These are phyloP conservation scores for Sebastes hopkinsi DNA, from an alignment of 2,797 vertebrate species.

Conservation along the genomic window DNA sequence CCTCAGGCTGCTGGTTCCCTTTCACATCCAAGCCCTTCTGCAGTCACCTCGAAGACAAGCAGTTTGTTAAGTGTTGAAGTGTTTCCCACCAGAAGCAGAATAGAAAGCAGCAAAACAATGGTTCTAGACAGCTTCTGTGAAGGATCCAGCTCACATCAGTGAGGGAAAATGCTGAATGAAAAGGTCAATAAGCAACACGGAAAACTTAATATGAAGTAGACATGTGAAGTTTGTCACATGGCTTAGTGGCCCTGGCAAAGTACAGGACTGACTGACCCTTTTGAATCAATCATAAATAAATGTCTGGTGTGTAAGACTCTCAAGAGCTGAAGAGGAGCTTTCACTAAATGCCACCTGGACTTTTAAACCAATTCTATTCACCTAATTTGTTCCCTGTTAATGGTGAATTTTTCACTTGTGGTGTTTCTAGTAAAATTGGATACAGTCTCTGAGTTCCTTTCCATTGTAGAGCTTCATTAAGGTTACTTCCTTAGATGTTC, in stretches of 20 bases:
- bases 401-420: background rate
- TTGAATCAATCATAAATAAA: conserved; percentile 80
- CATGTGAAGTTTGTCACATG: conserved; percentile 80
- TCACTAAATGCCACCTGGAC: conserved; percentile 77
- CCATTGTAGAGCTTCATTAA: background rate
- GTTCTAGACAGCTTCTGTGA: conserved; percentile 68
- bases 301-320: conserved; percentile 58
- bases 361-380: conserved; percentile 43
- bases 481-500: background rate
- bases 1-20: background rate
- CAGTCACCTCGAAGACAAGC: conserved; percentile 16
- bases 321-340: conserved; percentile 66
- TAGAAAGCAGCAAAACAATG: conserved; percentile 68
- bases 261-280: conserved; percentile 70
- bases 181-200: conserved; percentile 82
- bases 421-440: conserved; percentile 19
- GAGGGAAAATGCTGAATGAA: conserved; percentile 74
- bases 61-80: conserved; percentile 47
- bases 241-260: conserved; percentile 79
- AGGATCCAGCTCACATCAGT: conserved; percentile 63
- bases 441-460: background rate
- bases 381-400: conserved; percentile 14
- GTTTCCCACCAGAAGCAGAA: conserved; percentile 65
- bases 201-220: conserved; percentile 82
- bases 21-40: conserved; percentile 2